phyloP scores from a whole-genome alignment of 2,797 vertebrate species.

The Vireo griseus region DNA sequence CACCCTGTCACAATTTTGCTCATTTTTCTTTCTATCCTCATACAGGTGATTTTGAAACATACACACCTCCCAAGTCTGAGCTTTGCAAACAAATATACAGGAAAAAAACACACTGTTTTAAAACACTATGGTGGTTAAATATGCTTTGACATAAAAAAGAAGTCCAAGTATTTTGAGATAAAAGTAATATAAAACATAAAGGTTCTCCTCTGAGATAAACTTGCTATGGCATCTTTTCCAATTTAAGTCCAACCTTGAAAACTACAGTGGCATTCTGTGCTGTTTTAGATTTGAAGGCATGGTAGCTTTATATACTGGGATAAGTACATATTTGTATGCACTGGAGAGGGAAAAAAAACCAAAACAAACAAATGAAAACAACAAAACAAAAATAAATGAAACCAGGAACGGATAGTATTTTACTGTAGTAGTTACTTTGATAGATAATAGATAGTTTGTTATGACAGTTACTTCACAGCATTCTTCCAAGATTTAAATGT shows the following conservation, averaged over 20 bases:
- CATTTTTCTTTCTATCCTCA: not conserved
- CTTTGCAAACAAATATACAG: not conserved
- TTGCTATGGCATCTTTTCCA: not conserved
- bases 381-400: not conserved
- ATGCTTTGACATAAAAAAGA: not conserved
- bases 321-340: not conserved
- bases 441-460: too few species aligned
- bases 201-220: not conserved
- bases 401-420: not conserved
- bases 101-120: not conserved
- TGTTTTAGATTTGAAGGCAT: not conserved
- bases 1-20: not conserved
- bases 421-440: too few species aligned
- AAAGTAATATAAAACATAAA: not conserved
- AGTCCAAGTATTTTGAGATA: not conserved
- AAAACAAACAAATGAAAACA: not conserved
- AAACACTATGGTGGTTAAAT: not conserved
- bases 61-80: not conserved
- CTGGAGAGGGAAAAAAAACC: not conserved
- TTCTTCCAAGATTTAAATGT: not conserved
- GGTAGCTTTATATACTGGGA: not conserved
- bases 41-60: not conserved
- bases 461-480: not conserved
- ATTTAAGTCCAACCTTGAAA: not conserved
- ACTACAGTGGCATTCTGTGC: not conserved